Evolutionary conservation across 2,113 vertebrate species (phyloP).

Genomic region (Noturus placidus): DNA sequence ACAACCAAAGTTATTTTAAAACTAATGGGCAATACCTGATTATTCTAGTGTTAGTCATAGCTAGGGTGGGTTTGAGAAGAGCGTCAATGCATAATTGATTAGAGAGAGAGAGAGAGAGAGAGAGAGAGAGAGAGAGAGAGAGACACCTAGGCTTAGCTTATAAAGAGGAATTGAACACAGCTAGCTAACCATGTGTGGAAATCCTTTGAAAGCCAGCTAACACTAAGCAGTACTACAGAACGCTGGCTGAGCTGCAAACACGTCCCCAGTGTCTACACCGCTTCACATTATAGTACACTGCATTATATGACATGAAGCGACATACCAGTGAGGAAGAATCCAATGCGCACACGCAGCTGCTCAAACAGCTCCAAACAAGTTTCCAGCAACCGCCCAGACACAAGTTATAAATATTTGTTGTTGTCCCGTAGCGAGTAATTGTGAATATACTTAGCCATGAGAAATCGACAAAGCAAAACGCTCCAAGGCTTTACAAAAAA

Average conservation of each 20-base stretch:
- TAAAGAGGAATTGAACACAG: not conserved
- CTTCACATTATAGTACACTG: not conserved
- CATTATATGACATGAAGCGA: not conserved
- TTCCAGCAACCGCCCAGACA: not conserved
- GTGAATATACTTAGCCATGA: not conserved
- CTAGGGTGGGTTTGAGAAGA: not conserved
- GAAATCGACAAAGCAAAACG: not conserved
- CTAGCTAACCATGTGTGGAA: slow-evolving; percentile 2
- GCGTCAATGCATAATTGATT: not conserved
- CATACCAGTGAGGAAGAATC: not conserved
- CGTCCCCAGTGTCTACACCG: not conserved
- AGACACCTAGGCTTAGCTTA: not conserved
- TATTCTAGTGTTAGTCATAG: not conserved
- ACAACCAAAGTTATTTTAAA: not conserved
- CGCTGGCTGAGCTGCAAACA: not conserved
- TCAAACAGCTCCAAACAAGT: not conserved
- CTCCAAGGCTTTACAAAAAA: not conserved
- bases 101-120: not conserved
- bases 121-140: not conserved
- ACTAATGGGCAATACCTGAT: not conserved
- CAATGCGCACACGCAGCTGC: not conserved
- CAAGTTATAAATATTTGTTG: not conserved
- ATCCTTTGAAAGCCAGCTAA: not conserved
- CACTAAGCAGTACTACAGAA: too few relatives aligned
- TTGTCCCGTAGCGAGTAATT: not conserved